These are phyloP conservation scores for Chloroclysta siterata DNA, from an alignment of 2,888 invertebrate species.

Conservation along the genomic window DNA sequence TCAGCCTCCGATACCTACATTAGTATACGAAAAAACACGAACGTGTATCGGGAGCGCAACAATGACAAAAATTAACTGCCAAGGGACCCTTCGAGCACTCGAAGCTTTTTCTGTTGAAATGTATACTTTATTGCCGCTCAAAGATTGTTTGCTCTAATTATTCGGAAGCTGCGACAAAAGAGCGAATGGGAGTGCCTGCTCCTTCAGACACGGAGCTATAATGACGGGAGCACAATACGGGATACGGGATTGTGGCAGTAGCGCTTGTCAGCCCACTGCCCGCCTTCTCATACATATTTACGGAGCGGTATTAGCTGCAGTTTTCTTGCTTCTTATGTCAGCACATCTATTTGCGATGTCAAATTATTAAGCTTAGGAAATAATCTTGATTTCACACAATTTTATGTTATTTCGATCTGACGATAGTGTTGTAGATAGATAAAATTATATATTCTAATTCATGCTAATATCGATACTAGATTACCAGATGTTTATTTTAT, in stretches of 20 bases:
- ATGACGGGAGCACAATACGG: slow-evolving; percentile 72
- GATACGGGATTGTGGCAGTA: slow-evolving; percentile 68
- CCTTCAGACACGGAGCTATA: slow-evolving; percentile 67
- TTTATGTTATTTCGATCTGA: slow-evolving; percentile 11
- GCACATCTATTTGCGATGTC: slow-evolving; percentile 9
- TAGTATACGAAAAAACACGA: slow-evolving; percentile 64
- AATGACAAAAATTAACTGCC: slow-evolving; percentile 79
- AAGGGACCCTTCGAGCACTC: slow-evolving; percentile 66
- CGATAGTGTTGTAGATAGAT: slow-evolving; percentile 9
- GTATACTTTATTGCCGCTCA: slow-evolving; percentile 75
- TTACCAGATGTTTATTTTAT: slow-evolving; percentile 18
- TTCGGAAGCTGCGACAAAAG: slow-evolving; percentile 81
- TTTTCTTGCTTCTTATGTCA: slow-evolving; percentile 26
- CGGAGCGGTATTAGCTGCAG: slow-evolving; percentile 42
- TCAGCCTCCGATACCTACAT: slow-evolving; percentile 51
- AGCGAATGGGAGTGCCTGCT: slow-evolving; percentile 71
- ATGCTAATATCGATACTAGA: slow-evolving; percentile 26
- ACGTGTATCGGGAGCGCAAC: slow-evolving; percentile 59
- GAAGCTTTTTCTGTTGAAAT: slow-evolving; percentile 75
- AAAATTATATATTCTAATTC: slow-evolving; percentile 24
- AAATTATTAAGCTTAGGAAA: not conserved
- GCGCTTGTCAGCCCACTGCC: slow-evolving; percentile 65
- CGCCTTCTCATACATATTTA: slow-evolving; percentile 82
- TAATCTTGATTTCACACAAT: slow-evolving; percentile 4
- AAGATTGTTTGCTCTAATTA: slow-evolving; percentile 75